Percentiles rank a stretch among this genome's conserved stretches.
Evolutionary conservation across 2,113 vertebrate species (phyloP).

Genomic region (Sceloporus tristichus): DNA sequence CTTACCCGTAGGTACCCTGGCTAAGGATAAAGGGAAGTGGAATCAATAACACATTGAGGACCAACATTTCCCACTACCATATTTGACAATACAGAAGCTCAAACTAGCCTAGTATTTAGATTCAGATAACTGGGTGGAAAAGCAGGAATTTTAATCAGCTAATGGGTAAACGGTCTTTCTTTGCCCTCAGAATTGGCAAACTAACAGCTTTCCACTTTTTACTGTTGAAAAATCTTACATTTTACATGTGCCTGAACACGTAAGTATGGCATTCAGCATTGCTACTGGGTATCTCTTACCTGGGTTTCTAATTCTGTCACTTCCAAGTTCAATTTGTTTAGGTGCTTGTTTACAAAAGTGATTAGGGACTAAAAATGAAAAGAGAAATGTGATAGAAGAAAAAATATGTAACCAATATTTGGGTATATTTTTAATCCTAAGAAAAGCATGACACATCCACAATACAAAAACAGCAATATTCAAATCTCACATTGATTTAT

Average conservation of each 20-base stretch:
- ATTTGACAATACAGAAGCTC: too few species aligned
- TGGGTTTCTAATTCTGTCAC: conserved; percentile 89
- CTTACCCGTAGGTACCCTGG: neutral
- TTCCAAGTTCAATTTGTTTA: conserved; percentile 90
- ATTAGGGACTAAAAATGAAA: conserved; percentile 82
- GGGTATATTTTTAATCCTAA: neutral
- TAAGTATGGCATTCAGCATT: too few species aligned
- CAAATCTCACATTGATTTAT: neutral
- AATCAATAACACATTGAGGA: too few species aligned
- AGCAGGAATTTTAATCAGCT: neutral
- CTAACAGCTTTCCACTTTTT: neutral
- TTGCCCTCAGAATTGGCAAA: neutral
- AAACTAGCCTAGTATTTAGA: neutral
- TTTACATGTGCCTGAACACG: neutral
- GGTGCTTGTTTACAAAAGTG: conserved; percentile 90
- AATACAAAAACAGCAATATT: neutral
- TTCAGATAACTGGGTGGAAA: too few species aligned
- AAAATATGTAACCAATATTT: neutral
- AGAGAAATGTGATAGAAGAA: neutral
- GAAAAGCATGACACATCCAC: neutral
- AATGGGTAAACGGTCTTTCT: neutral
- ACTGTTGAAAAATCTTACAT: too few species aligned
- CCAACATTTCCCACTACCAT: too few species aligned
- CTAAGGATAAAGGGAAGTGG: too few species aligned
- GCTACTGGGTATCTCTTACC: conserved; percentile 67